Base-by-base conservation (phyloP, 2,797 vertebrate genomes). In the Enteromius argenteus region DNA sequence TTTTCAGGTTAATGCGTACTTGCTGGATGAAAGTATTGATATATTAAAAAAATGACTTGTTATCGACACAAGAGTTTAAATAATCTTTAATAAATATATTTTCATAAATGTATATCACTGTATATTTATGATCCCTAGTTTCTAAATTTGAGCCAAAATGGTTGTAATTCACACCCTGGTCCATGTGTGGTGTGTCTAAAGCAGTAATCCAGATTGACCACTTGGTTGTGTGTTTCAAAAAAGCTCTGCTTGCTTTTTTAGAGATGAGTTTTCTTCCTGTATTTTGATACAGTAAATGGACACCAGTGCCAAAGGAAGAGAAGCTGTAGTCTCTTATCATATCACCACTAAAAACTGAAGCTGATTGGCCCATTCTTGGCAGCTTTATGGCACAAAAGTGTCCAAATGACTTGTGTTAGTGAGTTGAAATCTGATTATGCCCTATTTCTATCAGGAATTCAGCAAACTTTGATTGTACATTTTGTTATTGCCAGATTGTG, bases 281-380 rank as follows among this genome's bases (percentile, higher is more conserved):
- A 93, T 94, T 94, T 90, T 94, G 91, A 94, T 89, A 91, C 92
- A 94, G 94, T 93, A 95, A 94, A 91, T 88, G 58, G 60, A 89
- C 88, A 91, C 92, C 79, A 92, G 86, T 82, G 89, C 90, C 90
- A 86, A 85, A 90, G 90, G 92, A 92, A 92, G 90, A 92, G 92
- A 92, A 93, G 92, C 90, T 93, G 86, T 89, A 78, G 89, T 91
- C 91, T 93, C 91, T 93, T 92, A 93, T 93, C 92, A 92, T 92
- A 93, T 94, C 92, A n/a, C 21, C 83, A 87, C 89, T 91, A 86
- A 92, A 62, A 87, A 58, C 84, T 76, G 0, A 81, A 86, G 72
- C 85, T 77, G 83, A 91, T 27, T 92, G 88, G 93, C 73, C 32
- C 87, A 84, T 93, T 92, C 81, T 78, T 90, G 89, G 91, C 88